phyloP scores from a whole-genome alignment of 2,888 invertebrate genomes.

The Amphimallon solstitiale region DNA sequence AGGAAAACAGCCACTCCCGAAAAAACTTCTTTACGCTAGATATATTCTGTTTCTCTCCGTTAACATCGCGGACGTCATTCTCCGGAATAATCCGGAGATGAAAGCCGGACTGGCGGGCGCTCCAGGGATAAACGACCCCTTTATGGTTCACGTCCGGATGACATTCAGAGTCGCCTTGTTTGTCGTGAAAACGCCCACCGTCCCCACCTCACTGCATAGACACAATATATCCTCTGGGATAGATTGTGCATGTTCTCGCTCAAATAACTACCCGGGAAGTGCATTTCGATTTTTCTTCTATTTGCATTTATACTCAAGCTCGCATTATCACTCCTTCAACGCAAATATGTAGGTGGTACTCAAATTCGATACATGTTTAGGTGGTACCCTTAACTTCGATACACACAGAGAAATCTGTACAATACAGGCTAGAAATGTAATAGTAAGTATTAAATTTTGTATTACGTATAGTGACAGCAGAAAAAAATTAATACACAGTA shows the following conservation, averaged over 20 bases:
- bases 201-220: neutral
- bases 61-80: neutral
- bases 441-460: no score
- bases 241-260: slow-evolving; percentile 14
- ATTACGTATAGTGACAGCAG: no score
- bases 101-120: slow-evolving; percentile 32
- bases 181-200: neutral
- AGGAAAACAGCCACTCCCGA: no score
- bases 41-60: no score
- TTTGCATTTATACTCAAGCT: neutral
- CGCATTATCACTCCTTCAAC: neutral
- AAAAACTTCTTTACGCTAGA: no score
- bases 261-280: slow-evolving; percentile 10
- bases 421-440: no score
- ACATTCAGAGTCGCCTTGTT: slow-evolving; percentile 1
- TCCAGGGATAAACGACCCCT: slow-evolving; percentile 23
- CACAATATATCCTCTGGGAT: neutral
- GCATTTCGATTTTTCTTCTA: slow-evolving; percentile 6
- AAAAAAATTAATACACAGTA: no score
- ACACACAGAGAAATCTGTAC: no score
- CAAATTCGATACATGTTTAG: no score
- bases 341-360: no score
- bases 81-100: slow-evolving; percentile 17
- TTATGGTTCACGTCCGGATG: slow-evolving; percentile 17
- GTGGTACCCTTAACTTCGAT: no score